These are phyloP conservation scores for Drosophila sordidapex DNA, from an alignment of 2,888 invertebrate species.

Conservation along the genomic window DNA sequence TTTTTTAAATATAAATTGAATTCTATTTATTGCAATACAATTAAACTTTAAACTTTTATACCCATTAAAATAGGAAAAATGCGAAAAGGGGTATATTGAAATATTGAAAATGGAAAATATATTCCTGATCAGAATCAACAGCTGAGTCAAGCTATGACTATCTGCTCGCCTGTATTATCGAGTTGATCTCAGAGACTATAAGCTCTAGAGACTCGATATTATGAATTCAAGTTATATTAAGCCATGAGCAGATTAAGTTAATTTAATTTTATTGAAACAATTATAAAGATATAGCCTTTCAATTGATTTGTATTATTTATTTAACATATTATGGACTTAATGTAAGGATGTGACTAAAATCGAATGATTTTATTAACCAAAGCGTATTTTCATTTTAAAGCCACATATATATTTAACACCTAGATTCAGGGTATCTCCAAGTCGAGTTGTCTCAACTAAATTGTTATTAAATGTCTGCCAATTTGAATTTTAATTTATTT, in stretches of 20 bases:
- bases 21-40: not conserved
- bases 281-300: not conserved
- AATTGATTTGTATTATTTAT: not conserved
- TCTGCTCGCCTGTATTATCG: no score
- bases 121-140: not conserved
- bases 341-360: not conserved
- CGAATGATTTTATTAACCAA: not conserved
- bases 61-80: not conserved
- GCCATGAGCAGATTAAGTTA: not conserved
- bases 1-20: not conserved
- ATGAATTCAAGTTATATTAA: accelerated
- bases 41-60: not conserved
- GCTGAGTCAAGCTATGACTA: not conserved
- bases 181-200: not conserved
- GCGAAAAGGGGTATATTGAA: not conserved
- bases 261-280: not conserved
- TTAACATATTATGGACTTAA: not conserved
- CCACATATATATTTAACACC: not conserved
- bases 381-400: not conserved
- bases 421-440: not conserved
- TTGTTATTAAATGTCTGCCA: not conserved
- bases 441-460: not conserved
- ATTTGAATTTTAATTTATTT: no score
- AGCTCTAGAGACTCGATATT: not conserved
- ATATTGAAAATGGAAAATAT: not conserved